Base-by-base conservation (phyloP, 2,888 invertebrate species). In the Cheilosia vulpina region DNA sequence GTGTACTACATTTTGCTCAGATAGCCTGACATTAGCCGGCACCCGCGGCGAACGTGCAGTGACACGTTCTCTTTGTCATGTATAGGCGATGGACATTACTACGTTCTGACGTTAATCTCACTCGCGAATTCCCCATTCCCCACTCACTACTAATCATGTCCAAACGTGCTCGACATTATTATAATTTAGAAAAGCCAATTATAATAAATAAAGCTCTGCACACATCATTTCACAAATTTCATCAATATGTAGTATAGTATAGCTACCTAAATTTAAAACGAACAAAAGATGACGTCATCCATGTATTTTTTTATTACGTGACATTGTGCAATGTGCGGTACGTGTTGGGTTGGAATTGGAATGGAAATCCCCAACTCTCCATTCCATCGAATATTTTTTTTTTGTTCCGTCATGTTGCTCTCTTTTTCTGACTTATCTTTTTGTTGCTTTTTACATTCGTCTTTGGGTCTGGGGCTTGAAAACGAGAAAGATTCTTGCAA, bases 251-350 rank as follows among this genome's bases (percentile, higher is more conserved):
- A 60, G 63, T 69, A 11, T 47, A 31, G 31, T 7, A 31, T 0
- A 31, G 7, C 31, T 31, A 9, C 9, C 2, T 31, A 47, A 78
- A 71, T 63, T 41, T 41, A 27, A 13, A 13, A 11, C 50, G 38
- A 50, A 66, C 43, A n/a, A 21, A 52, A 52, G 41, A 57, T 85
- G 81, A 81, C 81, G 85, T 81, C 81, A 85, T 66, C 57, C 9
- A 47, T 52, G 55, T 77, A 72, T 81, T 68, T 81, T 68, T 66
- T 41, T 53, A 57, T 81, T 77, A 77, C 68, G 72, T 81, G 85
- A 77, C 66, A 68, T 45, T 81, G 79, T 72, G 66, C 72, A 85
- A 77, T 85, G 81, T 85, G 72, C 68, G 81, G 81, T 85, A 66
- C 72, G 81, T 76, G 63, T 72, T 55, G 5, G 19, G 24, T 62